Conservation (phyloP, 1,140 invertebrate species). For the Eriosoma lanigerum region DNA sequence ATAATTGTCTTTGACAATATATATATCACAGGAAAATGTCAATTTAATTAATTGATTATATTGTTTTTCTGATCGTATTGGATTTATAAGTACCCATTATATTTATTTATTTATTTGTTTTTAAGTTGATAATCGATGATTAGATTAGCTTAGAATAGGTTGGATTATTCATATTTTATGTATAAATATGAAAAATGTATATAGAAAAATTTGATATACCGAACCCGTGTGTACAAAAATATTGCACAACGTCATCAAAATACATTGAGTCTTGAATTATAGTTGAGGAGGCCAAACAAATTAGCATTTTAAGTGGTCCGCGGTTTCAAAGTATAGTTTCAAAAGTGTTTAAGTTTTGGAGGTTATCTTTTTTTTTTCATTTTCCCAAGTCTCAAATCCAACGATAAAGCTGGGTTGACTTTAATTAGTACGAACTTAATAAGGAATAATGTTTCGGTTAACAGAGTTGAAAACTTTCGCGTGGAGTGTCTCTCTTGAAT, state of each 20-base stretch:
- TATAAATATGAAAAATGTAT: too few relatives aligned
- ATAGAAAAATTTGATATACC: neutral
- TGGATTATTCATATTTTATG: too few relatives aligned
- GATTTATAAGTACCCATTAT: too few relatives aligned
- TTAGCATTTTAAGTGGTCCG: conserved; percentile 47
- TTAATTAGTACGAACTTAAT: conserved; percentile 50
- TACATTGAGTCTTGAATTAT: conserved; percentile 21
- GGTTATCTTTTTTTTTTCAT: neutral
- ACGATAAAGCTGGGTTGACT: conserved; percentile 45
- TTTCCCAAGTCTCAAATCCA: neutral
- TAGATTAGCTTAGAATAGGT: too few relatives aligned
- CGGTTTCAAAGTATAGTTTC: conserved; percentile 38
- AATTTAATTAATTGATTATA: too few relatives aligned
- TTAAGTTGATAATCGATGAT: too few relatives aligned
- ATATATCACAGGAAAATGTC: too few relatives aligned
- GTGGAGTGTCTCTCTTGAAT: conserved; percentile 43
- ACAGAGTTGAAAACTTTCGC: conserved; percentile 45
- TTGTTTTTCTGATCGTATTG: too few relatives aligned
- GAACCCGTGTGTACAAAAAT: neutral
- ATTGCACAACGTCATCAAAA: conserved; percentile 4
- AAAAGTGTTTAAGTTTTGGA: conserved; percentile 48
- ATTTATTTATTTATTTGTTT: too few relatives aligned
- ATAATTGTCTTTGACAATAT: too few relatives aligned
- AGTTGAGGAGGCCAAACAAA: conserved; percentile 22
- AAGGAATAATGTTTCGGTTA: conserved; percentile 51